These are phyloP conservation scores for Thalassaphorura encarpata DNA, from an alignment of 1,140 invertebrate genomes.

Conservation along the genomic window DNA sequence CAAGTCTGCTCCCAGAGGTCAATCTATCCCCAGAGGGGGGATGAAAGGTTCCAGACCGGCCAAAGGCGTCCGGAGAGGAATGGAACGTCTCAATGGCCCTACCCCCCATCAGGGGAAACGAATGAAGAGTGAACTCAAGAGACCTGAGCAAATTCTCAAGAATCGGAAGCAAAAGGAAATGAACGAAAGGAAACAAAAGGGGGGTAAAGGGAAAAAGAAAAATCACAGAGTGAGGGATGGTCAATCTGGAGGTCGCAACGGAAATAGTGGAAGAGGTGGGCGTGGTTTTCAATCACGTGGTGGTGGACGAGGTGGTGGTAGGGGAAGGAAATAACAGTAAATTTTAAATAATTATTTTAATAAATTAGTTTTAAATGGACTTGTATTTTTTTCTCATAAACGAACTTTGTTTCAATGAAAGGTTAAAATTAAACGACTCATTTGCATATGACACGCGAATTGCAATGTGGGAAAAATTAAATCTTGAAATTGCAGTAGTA, in stretches of 20 bases:
- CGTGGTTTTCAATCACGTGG: too few relatives aligned
- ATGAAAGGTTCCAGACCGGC: not conserved
- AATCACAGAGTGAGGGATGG: not conserved
- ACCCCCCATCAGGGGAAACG: constrained; percentile 39
- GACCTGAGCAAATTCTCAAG: constrained; percentile 59
- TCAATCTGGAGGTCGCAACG: not conserved
- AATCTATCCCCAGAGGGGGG: not conserved
- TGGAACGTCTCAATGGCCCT: constrained; percentile 42
- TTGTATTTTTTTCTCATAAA: too few relatives aligned
- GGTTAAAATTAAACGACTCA: too few relatives aligned
- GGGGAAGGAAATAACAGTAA: too few relatives aligned
- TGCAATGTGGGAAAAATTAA: too few relatives aligned
- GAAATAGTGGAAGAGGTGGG: too few relatives aligned
- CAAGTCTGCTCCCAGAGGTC: constrained; percentile 18
- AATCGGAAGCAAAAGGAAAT: constrained; percentile 47
- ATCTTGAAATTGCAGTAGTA: too few relatives aligned
- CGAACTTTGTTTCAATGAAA: too few relatives aligned
- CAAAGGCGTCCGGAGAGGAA: constrained; percentile 24
- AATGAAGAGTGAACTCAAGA: constrained; percentile 48
- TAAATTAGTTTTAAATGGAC: too few relatives aligned
- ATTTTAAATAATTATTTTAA: too few relatives aligned
- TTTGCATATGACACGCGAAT: too few relatives aligned
- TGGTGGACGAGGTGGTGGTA: too few relatives aligned
- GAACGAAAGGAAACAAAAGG: constrained; percentile 37
- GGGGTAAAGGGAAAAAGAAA: constrained; percentile 7